These are phyloP conservation scores for Dipodomys stephensi DNA, from an alignment of 2,113 vertebrate genomes.

Conservation along the genomic window DNA sequence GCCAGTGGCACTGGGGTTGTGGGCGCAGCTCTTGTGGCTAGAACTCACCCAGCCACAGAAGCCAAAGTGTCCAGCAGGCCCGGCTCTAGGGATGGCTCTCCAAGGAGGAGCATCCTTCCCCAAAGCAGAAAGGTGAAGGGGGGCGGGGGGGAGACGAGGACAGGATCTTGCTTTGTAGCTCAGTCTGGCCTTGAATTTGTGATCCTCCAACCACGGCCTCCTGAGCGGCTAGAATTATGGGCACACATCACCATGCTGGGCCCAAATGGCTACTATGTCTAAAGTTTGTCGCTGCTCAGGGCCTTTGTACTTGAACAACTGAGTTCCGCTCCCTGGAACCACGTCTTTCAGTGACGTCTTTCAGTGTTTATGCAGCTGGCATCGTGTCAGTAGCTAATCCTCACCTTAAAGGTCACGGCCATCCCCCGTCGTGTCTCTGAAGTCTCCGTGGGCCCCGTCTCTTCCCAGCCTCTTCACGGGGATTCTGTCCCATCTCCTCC, in stretches of 20 bases:
- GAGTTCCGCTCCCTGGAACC: neutral
- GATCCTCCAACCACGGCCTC: too few species aligned
- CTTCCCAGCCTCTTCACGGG: neutral
- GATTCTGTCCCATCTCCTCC: neutral
- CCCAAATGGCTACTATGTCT: neutral
- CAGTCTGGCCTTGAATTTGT: neutral
- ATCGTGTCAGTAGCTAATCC: neutral
- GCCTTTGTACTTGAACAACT: slow-evolving; percentile 1
- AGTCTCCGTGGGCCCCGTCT: too few species aligned
- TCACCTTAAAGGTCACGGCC: neutral
- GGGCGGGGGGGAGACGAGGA: neutral
- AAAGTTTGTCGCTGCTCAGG: neutral
- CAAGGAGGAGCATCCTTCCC: too few species aligned
- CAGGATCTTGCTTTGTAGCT: neutral
- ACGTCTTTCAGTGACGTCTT: neutral
- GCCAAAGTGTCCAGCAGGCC: neutral
- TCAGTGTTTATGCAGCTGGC: neutral
- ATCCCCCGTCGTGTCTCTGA: neutral
- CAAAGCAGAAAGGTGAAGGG: neutral
- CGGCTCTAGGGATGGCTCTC: too few species aligned
- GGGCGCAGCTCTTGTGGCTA: slow-evolving; percentile 25
- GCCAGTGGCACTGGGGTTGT: neutral
- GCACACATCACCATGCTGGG: neutral
- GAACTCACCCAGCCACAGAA: slow-evolving; percentile 41
- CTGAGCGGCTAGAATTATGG: too few species aligned